Evolutionary conservation across 2,888 invertebrate genomes (phyloP), one percentile per base, ranked within the genome.

Genomic region (Hololepta plana): DNA sequence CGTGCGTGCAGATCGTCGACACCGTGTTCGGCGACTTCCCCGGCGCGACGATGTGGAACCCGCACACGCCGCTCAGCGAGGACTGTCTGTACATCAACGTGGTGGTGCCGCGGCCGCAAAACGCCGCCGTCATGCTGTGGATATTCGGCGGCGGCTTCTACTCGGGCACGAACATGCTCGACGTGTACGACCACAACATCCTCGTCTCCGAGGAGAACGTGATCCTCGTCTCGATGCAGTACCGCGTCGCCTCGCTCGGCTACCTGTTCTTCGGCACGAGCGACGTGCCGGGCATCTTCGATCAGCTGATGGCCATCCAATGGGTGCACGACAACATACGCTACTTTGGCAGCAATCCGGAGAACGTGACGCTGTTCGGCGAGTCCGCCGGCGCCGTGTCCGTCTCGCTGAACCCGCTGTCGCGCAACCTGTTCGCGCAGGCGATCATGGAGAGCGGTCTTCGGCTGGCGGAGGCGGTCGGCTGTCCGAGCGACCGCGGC

Each of bases 311-410:
- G 79, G 91, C 88, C 10, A 63, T 74, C 29, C 75, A 82, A 47
- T 85, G 84, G 82, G 72, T 84, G 9, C 72, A 71, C 45, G 81
- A 85, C 50, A 87, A 90, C 53, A 85, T 88, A 39, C 75, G 66
- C 31, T 67, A 67, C 12, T 88, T 88, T 48, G 88, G 87, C 12
- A 90, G 90, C 3, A 85, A 88, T 52, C 80, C 85, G 9, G 69
- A 80, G 42, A 87, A 87, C 46, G 73, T 90, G 26, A 76, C 85
- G 4, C 57, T 95, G 24, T 91, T 93, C 51, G 93, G 93, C 8
- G 93, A 93, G 55, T 88, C 88, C 32, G 91, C 93, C 12, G 93
- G 95, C 3, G 90, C 90, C 1, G 88, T 84, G n/a, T 85, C 88
- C 19, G 87, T 93, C 8, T 81, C 84, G 15, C 57, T 82, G 44